A percentile compares a stretch with the other conserved stretches of the same genome.
These are phyloP conservation scores for Netelia melanura DNA, from an alignment of 2,888 invertebrate species.

Conservation along the genomic window DNA sequence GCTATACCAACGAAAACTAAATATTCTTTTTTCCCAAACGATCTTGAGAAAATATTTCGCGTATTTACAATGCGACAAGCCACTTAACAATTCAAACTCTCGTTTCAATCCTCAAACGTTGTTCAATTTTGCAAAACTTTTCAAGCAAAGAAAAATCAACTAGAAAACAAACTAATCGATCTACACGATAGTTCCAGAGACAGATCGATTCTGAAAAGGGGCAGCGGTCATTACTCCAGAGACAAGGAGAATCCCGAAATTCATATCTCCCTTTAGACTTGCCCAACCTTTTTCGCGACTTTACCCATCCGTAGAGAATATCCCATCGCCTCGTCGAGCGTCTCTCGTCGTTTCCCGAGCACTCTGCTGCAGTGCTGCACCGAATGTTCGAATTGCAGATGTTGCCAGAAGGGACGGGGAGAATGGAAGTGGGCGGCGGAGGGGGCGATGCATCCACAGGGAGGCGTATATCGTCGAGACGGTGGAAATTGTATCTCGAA, in stretches of 20 bases:
- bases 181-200: no score
- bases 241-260: constrained; percentile 31
- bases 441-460: constrained; percentile 44
- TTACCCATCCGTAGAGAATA: constrained; percentile 63
- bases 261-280: constrained; percentile 27
- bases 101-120: constrained; percentile 1
- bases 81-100: constrained; percentile 15
- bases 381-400: constrained; percentile 62
- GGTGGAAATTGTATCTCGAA: constrained; percentile 62
- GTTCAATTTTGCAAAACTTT: not conserved
- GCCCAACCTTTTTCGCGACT: constrained; percentile 34
- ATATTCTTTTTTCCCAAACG: not conserved
- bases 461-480: constrained; percentile 51
- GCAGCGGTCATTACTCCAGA: not conserved
- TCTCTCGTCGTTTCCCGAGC: not conserved
- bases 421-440: not conserved
- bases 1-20: not conserved
- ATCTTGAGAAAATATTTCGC: not conserved
- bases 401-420: constrained; percentile 19
- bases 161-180: no score
- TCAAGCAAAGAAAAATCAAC: not conserved
- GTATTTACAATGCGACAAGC: not conserved
- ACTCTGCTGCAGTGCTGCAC: constrained; percentile 18
- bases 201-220: not conserved
- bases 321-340: constrained; percentile 40